A percentile compares a stretch with the other conserved stretches of the same genome.
Conservation (phyloP, 1,140 invertebrate species). For the Euschistus heros region DNA sequence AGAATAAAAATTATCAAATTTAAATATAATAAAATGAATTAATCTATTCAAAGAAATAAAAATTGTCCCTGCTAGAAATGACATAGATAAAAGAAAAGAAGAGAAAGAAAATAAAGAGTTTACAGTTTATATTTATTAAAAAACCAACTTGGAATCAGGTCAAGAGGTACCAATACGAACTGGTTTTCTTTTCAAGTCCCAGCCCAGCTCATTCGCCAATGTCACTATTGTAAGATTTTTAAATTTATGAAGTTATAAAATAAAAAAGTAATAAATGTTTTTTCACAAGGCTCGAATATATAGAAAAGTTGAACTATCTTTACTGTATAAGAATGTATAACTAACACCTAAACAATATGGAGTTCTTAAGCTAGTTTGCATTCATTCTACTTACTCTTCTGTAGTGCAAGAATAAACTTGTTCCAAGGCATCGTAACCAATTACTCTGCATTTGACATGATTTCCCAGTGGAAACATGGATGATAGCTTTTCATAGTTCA, state of each 20-base stretch:
- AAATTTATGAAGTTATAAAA: no score
- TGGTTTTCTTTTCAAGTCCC: no score
- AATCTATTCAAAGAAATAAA: background rate
- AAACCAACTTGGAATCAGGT: no score
- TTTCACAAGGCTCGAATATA: no score
- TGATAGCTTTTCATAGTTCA: background rate
- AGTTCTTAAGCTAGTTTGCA: no score
- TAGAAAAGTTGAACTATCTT: no score
- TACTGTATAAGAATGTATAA: no score
- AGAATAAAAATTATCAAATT: background rate
- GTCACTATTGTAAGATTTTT: no score
- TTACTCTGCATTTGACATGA: constrained; percentile 3
- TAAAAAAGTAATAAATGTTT: no score
- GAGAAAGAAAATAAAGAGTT: background rate
- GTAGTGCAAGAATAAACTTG: constrained; percentile 10
- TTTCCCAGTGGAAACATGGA: background rate
- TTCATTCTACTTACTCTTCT: background rate
- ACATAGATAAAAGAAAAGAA: background rate
- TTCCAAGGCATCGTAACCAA: constrained; percentile 4
- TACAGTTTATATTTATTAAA: background rate
- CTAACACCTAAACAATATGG: no score
- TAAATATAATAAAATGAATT: background rate
- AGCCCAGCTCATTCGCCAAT: no score
- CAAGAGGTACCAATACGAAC: no score
- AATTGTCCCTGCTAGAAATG: background rate